phyloP scores from a whole-genome alignment of 37 sponge, comb jelly and placozoan genomes.

The Beroe forskalii region DNA sequence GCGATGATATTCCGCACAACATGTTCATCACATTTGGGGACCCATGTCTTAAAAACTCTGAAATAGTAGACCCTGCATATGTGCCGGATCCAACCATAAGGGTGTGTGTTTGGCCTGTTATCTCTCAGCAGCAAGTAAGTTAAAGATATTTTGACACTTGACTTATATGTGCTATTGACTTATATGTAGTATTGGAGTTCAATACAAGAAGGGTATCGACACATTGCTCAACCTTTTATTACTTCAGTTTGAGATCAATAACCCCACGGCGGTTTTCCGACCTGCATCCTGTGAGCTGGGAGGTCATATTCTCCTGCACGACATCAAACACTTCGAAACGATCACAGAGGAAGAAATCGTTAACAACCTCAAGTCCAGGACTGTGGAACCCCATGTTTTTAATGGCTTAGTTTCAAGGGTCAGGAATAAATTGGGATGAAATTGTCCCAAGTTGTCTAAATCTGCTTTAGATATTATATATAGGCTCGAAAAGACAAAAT shows the following conservation, averaged over 20 bases:
- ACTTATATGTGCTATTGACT: too few species aligned
- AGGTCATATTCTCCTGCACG: constrained; percentile 44
- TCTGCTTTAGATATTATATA: too few species aligned
- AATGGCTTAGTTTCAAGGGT: neutral
- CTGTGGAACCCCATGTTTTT: neutral
- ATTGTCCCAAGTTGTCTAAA: too few species aligned
- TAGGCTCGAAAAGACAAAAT: too few species aligned
- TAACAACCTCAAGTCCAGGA: neutral
- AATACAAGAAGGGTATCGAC: too few species aligned
- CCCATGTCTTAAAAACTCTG: neutral
- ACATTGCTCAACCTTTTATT: too few species aligned
- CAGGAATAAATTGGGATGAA: neutral
- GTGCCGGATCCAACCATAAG: neutral
- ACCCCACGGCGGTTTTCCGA: too few species aligned
- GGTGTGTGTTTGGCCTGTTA: constrained; percentile 16
- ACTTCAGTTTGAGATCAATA: too few species aligned
- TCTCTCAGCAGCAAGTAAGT: too few species aligned
- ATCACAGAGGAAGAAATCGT: neutral
- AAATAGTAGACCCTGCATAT: neutral
- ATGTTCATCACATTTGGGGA: constrained; percentile 23
- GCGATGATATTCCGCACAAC: constrained; percentile 10
- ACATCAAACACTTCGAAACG: neutral
- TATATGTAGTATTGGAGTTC: too few species aligned
- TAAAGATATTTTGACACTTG: too few species aligned
- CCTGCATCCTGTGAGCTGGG: constrained; percentile 29